Evolutionary conservation across 2,888 invertebrate genomes (phyloP), one percentile per base, ranked within the genome.

Genomic region (Nesidiocoris tenuis): DNA sequence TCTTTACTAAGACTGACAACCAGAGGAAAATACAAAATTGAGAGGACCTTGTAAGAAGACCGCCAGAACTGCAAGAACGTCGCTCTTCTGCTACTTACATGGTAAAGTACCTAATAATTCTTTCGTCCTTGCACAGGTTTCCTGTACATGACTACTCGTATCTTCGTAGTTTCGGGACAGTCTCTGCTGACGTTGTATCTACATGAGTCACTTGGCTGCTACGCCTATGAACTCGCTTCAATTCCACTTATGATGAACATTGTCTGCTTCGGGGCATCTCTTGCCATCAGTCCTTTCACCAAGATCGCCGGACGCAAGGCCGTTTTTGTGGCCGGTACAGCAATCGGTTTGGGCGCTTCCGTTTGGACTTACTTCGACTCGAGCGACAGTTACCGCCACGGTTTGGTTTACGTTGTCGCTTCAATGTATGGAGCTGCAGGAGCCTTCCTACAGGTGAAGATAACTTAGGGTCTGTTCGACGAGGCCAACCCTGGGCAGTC

Each of bases 101-200:
- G n/a, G n/a, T n/a, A n/a, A n/a, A n/a, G n/a, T n/a, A n/a, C n/a
- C n/a, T n/a, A n/a, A n/a, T n/a, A n/a, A n/a, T n/a, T n/a, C n/a
- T n/a, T n/a, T n/a, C n/a, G 39, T 39, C 5, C 12, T 12, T 39
- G 39, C 39, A 39, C 39, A 39, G 39, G 72, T 12, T 19, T 89
- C 2, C 85, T 95, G 64, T 96, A 96, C 84, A 95, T 95, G 94
- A 88, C 90, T 61, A 92, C 95, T 17, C 87, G 95, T 81, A 84
- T 96, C 70, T 93, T 92, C 82, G 90, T 92, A 23, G 96, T 95
- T 84, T 86, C 95, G 74, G 89, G 91, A 12, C 95, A 95, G 85
- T 91, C 94, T 54, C 90, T 95, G 3, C 22, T 74, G 54, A 67
- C 67, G n/a, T 18, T 77, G 19, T 77, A 77, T 19, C 61, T 77